Percentiles rank a stretch among this genome's conserved stretches.
Conservation (phyloP, 2,888 invertebrate genomes). For the Salpingus planirostris region DNA sequence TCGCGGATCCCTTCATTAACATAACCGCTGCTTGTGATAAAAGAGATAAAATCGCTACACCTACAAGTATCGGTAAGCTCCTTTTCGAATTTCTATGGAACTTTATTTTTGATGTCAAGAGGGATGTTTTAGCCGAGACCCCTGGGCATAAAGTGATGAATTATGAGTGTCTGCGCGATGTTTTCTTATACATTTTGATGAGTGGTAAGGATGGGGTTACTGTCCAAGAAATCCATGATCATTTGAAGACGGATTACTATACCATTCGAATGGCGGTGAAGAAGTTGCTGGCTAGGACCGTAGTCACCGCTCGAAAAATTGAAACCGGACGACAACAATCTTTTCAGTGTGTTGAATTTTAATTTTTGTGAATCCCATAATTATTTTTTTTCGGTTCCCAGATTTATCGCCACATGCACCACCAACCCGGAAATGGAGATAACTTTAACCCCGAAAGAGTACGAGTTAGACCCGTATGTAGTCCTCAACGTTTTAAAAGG, state of each 20-base stretch:
- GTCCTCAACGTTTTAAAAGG: constrained; percentile 4
- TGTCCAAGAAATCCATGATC: constrained; percentile 20
- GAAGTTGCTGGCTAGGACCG: constrained; percentile 21
- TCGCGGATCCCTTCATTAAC: constrained; percentile 50
- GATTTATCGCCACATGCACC: not conserved
- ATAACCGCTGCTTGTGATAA: constrained; percentile 44
- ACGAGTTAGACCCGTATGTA: too few species aligned
- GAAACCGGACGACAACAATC: constrained; percentile 29
- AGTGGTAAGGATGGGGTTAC: constrained; percentile 26
- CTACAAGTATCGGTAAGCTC: not conserved
- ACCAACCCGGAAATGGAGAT: not conserved
- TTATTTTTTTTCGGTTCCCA: not conserved
- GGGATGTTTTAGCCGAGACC: constrained; percentile 9
- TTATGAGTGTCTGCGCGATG: constrained; percentile 21
- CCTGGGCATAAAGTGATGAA: constrained; percentile 13
- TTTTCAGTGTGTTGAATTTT: constrained; percentile 28
- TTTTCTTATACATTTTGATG: constrained; percentile 24
- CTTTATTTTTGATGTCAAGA: constrained; percentile 8
- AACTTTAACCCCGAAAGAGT: not conserved
- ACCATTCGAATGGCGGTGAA: constrained; percentile 23
- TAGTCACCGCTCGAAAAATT: constrained; percentile 21
- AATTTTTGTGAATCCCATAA: not conserved
- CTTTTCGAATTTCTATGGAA: not conserved
- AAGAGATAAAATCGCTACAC: constrained; percentile 22
- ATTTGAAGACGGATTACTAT: constrained; percentile 26